Evolutionary conservation across 1,140 invertebrate species (phyloP), one percentile per base, ranked within the genome.

Genomic region (Drosophila simulans): DNA sequence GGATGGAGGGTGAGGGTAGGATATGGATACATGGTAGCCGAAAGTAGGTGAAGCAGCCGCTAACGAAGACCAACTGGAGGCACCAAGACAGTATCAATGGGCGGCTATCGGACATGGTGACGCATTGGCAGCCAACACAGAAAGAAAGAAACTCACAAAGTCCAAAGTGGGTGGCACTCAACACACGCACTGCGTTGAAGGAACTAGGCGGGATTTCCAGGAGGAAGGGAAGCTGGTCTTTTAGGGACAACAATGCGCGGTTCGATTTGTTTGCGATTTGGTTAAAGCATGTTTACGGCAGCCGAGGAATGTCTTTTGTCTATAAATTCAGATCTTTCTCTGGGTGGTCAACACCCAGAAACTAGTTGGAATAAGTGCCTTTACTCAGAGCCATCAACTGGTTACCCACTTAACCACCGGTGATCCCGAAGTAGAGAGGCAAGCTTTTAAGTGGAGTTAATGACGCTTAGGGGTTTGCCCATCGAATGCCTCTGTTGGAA

Each of bases 201-300:
- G 31, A 27, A 31, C 4, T 22, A 1, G n/a, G 39, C 20, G 37
- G 43, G 58, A 46, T 20, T 42, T 0, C 46, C 35, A 15, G 17
- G 56, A 46, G 17, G 56, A 39, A 17, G 40, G 25, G 42, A 20
- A 25, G 56, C 43, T 46, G 39, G 12, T 58, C 81, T 78, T 81
- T 78, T 75, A 85, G 72, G 82, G 82, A 72, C 42, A 69, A 73
- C 81, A 86, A 81, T 75, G 77, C 60, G 82, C 57, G 64, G 64
- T 10, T 86, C 82, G 77, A 85, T 85, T 85, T 85, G 82, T 86
- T 86, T 76, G 82, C 70, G 65, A 88, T 86, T 88, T 81, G 75
- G 83, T 79, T 60, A 53, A 59, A 73, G 74, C 83, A 79, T 88
- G 82, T 86, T 86, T 63, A 78, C 59, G 58, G 69, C 68, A 78